Evolutionary conservation across 2,888 invertebrate species (phyloP), one percentile per base, ranked within the genome.

Genomic region (Nymphalis polychloros): DNA sequence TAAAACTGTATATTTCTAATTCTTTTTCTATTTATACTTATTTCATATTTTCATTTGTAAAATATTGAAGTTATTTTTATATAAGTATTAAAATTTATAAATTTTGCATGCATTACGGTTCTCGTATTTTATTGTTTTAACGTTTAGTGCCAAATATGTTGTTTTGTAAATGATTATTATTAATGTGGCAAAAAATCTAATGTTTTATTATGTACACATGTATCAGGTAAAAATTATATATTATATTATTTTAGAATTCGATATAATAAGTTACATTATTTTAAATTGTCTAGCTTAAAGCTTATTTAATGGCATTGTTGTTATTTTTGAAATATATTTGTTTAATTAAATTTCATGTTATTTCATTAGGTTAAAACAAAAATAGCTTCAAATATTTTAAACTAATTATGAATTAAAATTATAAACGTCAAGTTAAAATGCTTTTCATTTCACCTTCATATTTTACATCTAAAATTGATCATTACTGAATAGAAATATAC

Each of bases 321-420:
- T 75, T 68, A 68, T 67, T 70, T 72, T 71, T 79, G 81, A 73
- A n/a, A 59, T 59, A 69, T 71, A 68, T 75, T 75, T 78, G 75
- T 84, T 84, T 79, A 79, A 76, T 83, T 84, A 62, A 77, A 76
- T 71, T 79, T 81, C 75, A 81, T 80, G 79, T 84, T 85, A 79
- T 81, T 81, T 83, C 78, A 80, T 79, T 82, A 82, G 79, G 67
- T 75, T 81, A 79, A 79, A 78, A 83, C 75, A 76, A 78, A 81
- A 75, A 81, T 84, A 86, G 84, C 84, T 85, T 86, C 76, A 81
- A 81, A 83, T 83, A 81, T 86, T 87, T 87, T 83, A 84, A 84
- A 57, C 41, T 57, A 57, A 55, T 55, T 88, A 85, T 87, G 84
- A 78, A 85, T 83, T 84, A 79, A 86, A 84, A 83, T 79, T 82